Conservation (phyloP, 2,113 vertebrate species). For the Guaruba guarouba region DNA sequence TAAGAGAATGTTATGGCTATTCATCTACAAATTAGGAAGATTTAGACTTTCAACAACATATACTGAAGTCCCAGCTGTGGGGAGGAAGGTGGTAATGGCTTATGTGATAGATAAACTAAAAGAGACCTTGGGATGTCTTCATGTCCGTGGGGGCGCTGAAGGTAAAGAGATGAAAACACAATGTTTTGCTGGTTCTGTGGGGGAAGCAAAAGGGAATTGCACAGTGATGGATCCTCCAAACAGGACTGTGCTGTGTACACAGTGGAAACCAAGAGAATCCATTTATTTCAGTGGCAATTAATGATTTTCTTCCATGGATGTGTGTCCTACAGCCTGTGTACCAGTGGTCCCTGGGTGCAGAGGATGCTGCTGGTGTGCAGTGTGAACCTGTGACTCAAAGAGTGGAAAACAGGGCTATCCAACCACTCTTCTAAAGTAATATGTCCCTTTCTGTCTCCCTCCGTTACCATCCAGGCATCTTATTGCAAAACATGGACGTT, state of each 20-base stretch:
- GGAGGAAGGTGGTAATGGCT: neutral
- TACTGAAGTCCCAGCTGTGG: neutral
- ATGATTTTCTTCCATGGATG: neutral
- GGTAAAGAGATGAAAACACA: neutral
- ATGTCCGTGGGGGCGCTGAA: neutral
- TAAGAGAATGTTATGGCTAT: neutral
- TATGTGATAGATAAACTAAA: neutral
- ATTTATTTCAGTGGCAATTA: neutral
- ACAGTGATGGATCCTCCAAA: neutral
- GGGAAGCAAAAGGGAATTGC: neutral
- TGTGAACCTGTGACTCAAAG: neutral
- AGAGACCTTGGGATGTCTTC: neutral
- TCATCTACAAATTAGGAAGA: neutral
- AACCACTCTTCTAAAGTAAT: neutral
- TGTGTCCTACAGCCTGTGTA: neutral
- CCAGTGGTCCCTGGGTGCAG: neutral
- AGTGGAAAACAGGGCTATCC: neutral
- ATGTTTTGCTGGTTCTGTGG: neutral
- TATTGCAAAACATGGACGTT: neutral
- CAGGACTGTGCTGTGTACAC: neutral
- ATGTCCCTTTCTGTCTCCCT: neutral
- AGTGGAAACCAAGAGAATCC: neutral
- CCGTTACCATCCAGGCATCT: neutral
- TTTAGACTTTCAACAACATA: neutral
- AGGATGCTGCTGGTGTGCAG: neutral